Evolutionary conservation across 2,888 invertebrate genomes (phyloP), one percentile per base, ranked within the genome.

Genomic region (Seira ritae): DNA sequence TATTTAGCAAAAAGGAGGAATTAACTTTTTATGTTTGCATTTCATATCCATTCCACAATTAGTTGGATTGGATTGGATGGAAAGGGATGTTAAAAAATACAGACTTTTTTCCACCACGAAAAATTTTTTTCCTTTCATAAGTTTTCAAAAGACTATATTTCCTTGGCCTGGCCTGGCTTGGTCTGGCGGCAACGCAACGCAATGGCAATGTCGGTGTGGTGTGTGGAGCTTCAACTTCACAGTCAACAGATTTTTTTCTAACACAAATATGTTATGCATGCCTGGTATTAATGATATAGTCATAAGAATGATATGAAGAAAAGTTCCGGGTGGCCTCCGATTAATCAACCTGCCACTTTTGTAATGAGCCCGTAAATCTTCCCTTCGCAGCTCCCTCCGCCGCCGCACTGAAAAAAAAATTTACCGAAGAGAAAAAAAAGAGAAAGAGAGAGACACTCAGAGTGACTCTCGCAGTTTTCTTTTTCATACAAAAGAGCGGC

Each of bases 321-420:
- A 62, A 83, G 83, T 83, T 83, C 83, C 83, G 83, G 83, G 83
- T 83, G 83, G 83, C 78, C 83, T 83, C 83, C 78, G 83, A 83
- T 83, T 83, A 83, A 83, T 83, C 83, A 83, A 83, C 83, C 83
- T 83, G 83, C 83, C 83, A 83, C 73, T 78, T 78, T 83, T 83
- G 78, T 83, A 83, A 83, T 83, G 83, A 83, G 83, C 74, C 83
- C 74, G 74, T 83, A 83, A 83, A 83, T 83, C 83, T 83, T 83
- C 74, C 50, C 70, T 62, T 77, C 69, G 50, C 50, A 62, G 62
- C n/a, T 62, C 22, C 62, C 62, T 62, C 62, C n/a, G 15, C 12
- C 42, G 76, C 83, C 73, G 23, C 66, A n/a, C 50, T 50, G 15
- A 50, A 31, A 31, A 31, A 31, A n/a, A n/a, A n/a, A n/a, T n/a